Evolutionary conservation across 2,797 vertebrate genomes (phyloP), one percentile per base, ranked within the genome.

Genomic region (Hoplostethus atlanticus): DNA sequence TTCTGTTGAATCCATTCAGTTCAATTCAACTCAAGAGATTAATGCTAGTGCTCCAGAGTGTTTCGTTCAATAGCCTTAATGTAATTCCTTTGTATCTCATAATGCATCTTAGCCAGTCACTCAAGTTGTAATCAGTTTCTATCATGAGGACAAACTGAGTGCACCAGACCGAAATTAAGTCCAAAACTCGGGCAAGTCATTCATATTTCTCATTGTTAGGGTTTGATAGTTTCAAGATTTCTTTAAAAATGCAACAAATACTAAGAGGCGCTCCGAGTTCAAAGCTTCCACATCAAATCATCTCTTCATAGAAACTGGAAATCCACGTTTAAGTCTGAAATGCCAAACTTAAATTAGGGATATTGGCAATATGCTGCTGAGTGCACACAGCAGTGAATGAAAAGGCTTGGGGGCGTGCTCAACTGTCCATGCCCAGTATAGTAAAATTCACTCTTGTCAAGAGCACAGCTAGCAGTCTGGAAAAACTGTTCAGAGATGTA

Each of bases 381-480:
- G 36, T 44, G 38, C 57, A 68, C 36, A 13, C 34, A 21, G 3
- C 15, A 36, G 6, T 57, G 21, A 42, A 64, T 63, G 44, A 21
- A 80, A 54, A 61, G 30, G 25, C 42, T 40, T 16, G 10, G n/a
- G 47, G 34, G 7, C 68, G 44, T 56, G 48, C 56, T 66, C 30
- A 71, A 28, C 54, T 61, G 5, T 34, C 40, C 47, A 15, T 64
- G 6, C 38, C 28, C 34, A 52, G 15, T 61, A 52, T 34, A 56
- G 48, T 4, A 47, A 52, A 68, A 69, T 65, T 66, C 16, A 25
- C 30, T 73, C 6, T 47, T 58, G 55, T 31, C 2, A 1, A 30
- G 58, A 73, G 42, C 63, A 64, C 68, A 79, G 56, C 51, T 73
- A n/a, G 65, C 67, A 30, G 68, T 72, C 64, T 59, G 63, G 28